Conservation (phyloP, 2,888 invertebrate genomes). For the Bursaphelenchus okinawaensis region DNA sequence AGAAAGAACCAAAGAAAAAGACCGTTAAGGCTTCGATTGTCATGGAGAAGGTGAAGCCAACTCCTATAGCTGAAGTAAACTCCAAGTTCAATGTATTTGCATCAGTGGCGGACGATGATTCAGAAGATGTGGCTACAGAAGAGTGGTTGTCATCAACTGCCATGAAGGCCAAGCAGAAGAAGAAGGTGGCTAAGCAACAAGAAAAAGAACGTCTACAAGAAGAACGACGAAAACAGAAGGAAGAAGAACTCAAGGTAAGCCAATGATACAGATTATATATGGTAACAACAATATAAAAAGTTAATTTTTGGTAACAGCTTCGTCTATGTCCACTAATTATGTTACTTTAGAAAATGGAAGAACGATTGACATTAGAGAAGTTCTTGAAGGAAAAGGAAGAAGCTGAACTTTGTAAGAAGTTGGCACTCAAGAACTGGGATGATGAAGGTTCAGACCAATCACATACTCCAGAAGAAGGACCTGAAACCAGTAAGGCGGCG, state of each 20-base stretch:
- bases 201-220: not conserved
- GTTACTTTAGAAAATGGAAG: not conserved
- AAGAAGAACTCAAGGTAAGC: not conserved
- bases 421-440: not conserved
- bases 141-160: conserved; percentile 2
- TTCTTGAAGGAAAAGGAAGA: not conserved
- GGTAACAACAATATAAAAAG: too few species aligned
- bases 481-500: not conserved
- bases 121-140: not conserved
- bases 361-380: conserved; percentile 1
- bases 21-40: not conserved
- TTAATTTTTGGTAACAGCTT: too few species aligned
- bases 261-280: too few species aligned
- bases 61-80: not conserved
- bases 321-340: not conserved
- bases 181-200: not conserved
- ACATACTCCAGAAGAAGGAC: not conserved
- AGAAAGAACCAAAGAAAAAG: conserved; percentile 13
- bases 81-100: conserved; percentile 1
- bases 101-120: not conserved
- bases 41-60: not conserved
- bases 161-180: conserved; percentile 8
- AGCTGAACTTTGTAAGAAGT: not conserved
- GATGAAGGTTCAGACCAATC: not conserved
- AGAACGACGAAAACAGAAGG: not conserved